Conservation (phyloP, 2,888 invertebrate species). For the Tubulanus polymorphus region DNA sequence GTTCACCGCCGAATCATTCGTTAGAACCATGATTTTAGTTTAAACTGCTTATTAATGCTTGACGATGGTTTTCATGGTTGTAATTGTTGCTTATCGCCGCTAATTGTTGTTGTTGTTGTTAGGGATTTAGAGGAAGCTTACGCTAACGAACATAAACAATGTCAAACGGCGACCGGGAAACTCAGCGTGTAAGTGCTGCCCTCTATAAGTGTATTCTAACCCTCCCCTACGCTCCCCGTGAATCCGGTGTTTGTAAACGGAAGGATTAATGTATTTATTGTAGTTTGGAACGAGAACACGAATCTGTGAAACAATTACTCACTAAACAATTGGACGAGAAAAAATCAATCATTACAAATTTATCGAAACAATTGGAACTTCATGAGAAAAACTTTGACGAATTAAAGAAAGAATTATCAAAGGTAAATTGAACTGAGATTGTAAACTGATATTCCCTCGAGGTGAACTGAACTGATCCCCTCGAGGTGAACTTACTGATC, state of each 20-base stretch:
- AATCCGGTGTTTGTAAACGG: no score
- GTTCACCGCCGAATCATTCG: no score
- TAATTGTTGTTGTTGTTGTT: constrained; percentile 16
- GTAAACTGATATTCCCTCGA: neutral
- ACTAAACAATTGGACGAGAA: constrained; percentile 44
- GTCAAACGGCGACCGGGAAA: constrained; percentile 31
- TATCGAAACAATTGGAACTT: constrained; percentile 45
- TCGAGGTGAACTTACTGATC: no score
- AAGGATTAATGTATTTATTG: no score
- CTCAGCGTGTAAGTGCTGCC: constrained; percentile 42
- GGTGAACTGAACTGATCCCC: neutral
- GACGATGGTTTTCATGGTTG: no score
- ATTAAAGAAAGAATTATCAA: constrained; percentile 45
- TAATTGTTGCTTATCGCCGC: no score
- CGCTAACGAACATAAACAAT: constrained; percentile 38
- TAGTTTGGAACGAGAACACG: constrained; percentile 47
- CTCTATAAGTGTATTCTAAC: no score
- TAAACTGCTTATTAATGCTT: no score
- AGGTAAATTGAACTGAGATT: constrained; percentile 35
- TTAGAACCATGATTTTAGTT: no score
- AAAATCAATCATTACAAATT: constrained; percentile 37
- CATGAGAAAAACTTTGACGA: constrained; percentile 50
- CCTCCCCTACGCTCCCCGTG: no score
- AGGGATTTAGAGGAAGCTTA: constrained; percentile 44
- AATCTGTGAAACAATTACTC: constrained; percentile 33